Base-by-base conservation (phyloP, 2,113 vertebrate genomes). In the Hemichromis elongatus region DNA sequence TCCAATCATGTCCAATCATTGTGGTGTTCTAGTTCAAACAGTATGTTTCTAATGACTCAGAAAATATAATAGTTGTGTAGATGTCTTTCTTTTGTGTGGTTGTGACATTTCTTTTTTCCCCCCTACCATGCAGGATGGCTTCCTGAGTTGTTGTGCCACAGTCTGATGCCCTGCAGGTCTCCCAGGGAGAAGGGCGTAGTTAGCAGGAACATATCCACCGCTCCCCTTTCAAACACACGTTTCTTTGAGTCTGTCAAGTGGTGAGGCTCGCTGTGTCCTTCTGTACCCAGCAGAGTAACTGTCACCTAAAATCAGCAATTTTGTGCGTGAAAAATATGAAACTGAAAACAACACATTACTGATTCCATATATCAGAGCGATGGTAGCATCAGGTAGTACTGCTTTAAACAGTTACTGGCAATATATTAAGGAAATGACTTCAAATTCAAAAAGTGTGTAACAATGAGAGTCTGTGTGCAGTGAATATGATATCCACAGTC, bases 91-190 rank as follows among this genome's bases (percentile, higher is more conserved):
- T 63, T 30, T 73, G 1, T 30, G 2, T 42, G 5, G 2, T 5
- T 19, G 5, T 14, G 21, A 66, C 2, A n/a, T 42, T 54, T 35
- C 3, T 56, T 56, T 80, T 79, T 6, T 13, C 11, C 92, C 12
- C 11, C 92, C 12, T 94, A 99, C 98, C 97, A 99, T 61, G 96
- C 96, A 0, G 97, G 97, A 77, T 87, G 95, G 33, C 92, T 89
- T 66, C 98, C 98, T 4, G 97, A 97, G 95, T 97, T 98, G 93
- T 98, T 96, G 75, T 99, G 98, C 98, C 98, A 99, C 81, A 99
- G 52, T 83, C 97, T 90, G 93, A 99, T 95, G 82, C 94, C 94
- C 86, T 90, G 96, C 78, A 99, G 94, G 35, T 99, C 96, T 53
- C 98, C 97, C 77, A 99, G 94, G 28, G 96, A 97, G 77, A 96